Evolutionary conservation across 2,113 vertebrate species (phyloP).

Genomic region (Suncus etruscus): DNA sequence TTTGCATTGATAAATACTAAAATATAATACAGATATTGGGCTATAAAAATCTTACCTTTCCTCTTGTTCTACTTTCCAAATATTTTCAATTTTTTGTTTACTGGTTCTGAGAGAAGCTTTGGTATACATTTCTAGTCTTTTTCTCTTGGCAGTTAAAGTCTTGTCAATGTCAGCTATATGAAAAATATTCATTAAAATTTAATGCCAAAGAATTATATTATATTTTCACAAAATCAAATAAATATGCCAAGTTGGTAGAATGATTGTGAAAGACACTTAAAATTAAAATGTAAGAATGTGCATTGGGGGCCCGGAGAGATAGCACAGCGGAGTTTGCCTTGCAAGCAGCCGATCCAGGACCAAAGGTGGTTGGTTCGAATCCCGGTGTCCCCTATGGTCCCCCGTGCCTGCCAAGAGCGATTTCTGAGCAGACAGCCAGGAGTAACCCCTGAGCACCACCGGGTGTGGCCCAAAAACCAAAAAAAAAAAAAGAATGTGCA

Average conservation of each 20-base stretch:
- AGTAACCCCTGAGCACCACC: too few relatives aligned
- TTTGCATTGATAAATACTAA: constrained; percentile 62
- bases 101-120: constrained; percentile 94
- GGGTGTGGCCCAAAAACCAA: too few relatives aligned
- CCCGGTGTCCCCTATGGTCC: too few relatives aligned
- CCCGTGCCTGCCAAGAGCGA: too few relatives aligned
- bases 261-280: constrained; percentile 59
- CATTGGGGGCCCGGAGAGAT: too few relatives aligned
- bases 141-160: constrained; percentile 93
- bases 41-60: constrained; percentile 89
- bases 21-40: constrained; percentile 35
- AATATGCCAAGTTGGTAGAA: constrained; percentile 41
- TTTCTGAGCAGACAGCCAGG: too few relatives aligned
- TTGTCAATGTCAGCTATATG: constrained; percentile 94
- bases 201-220: constrained; percentile 55
- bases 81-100: constrained; percentile 94
- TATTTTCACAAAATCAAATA: constrained; percentile 59
- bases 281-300: constrained; percentile 43
- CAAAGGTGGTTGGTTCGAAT: too few relatives aligned
- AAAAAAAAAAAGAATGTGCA: too few relatives aligned
- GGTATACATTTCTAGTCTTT: constrained; percentile 93
- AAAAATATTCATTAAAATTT: constrained; percentile 65
- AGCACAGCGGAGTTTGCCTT: too few relatives aligned
- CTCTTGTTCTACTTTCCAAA: constrained; percentile 93
- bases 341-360: too few relatives aligned